phyloP scores from a whole-genome alignment of 2,888 invertebrate species.

The Prosapia bicincta region DNA sequence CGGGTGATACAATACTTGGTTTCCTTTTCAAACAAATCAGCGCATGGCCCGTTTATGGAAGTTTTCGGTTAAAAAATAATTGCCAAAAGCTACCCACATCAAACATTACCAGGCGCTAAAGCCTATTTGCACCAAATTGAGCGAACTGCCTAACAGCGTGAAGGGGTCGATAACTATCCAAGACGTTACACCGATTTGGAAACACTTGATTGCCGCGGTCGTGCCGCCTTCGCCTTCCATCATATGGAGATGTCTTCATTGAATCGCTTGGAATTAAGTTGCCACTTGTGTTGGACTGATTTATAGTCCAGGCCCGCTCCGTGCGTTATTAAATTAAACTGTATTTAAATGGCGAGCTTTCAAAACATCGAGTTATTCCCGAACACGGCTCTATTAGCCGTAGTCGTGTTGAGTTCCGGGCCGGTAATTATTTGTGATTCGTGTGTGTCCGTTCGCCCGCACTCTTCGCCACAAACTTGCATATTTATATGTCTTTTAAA shows the following conservation, averaged over 20 bases:
- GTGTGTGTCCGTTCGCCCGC: not conserved
- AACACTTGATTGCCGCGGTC: not conserved
- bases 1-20: too few species aligned
- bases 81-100: too few species aligned
- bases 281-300: slow-evolving; percentile 2
- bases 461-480: too few species aligned
- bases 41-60: too few species aligned
- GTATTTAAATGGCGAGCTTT: not conserved
- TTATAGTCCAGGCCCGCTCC: not conserved
- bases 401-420: not conserved
- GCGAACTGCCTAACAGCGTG: not conserved
- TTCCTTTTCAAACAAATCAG: too few species aligned
- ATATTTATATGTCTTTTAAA: too few species aligned
- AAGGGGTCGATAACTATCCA: not conserved
- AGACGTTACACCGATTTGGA: not conserved
- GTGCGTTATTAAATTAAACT: not conserved
- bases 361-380: not conserved
- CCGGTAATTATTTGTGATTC: not conserved
- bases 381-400: not conserved
- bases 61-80: too few species aligned
- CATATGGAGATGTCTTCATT: not conserved
- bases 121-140: too few species aligned
- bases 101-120: too few species aligned
- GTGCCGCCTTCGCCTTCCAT: not conserved
- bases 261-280: not conserved